phyloP scores from a whole-genome alignment of 2,888 invertebrate species.

The Ceriagrion tenellum region DNA sequence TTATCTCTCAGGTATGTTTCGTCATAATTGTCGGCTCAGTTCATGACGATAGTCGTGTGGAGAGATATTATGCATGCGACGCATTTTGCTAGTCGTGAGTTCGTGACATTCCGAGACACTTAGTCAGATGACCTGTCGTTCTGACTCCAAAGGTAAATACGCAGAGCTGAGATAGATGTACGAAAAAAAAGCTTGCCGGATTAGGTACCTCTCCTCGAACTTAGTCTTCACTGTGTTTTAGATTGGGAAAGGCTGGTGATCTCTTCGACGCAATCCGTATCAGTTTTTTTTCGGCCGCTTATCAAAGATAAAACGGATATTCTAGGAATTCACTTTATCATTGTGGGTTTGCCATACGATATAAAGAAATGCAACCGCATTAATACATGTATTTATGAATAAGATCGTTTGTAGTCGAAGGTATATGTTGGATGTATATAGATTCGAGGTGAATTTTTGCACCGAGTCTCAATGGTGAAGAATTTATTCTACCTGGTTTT shows the following conservation, averaged over 20 bases:
- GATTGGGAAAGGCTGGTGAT: conserved; percentile 1
- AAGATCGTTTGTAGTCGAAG: no score
- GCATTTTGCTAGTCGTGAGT: not conserved
- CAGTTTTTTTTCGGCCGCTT: not conserved
- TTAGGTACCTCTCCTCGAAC: not conserved
- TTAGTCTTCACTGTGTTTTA: not conserved
- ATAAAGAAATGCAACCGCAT: no score
- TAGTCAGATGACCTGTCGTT: not conserved
- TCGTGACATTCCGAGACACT: not conserved
- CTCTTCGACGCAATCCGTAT: not conserved
- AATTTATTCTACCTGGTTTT: no score
- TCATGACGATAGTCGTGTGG: not conserved
- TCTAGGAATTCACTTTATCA: not conserved
- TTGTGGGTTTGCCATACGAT: not conserved
- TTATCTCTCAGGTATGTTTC: not conserved
- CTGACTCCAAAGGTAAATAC: not conserved
- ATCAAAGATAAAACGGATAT: not conserved
- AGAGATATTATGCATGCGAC: not conserved
- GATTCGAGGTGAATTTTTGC: no score
- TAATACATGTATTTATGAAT: no score
- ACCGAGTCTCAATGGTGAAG: no score
- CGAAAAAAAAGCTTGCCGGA: not conserved
- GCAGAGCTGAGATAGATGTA: not conserved
- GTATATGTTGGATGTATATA: no score
- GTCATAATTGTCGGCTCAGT: not conserved